These are phyloP conservation scores for Ivindomyrus marchei DNA, from an alignment of 2,113 vertebrate species.

Conservation along the genomic window DNA sequence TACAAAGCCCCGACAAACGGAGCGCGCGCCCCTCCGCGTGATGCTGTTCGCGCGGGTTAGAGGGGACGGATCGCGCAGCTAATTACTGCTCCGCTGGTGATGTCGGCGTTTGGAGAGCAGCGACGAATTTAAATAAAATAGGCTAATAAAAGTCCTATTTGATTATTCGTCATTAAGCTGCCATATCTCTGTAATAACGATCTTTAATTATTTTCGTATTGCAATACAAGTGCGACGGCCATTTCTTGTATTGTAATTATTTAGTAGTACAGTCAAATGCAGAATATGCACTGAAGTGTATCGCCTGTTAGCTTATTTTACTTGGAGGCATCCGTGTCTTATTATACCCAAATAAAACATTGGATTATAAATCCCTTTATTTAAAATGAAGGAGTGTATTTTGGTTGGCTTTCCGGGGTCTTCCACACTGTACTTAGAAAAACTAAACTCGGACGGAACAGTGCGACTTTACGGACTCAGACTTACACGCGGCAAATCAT, in stretches of 20 bases:
- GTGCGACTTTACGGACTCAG: neutral
- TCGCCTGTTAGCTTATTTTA: neutral
- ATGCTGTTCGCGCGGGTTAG: neutral
- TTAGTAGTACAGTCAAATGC: neutral
- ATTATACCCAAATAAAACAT: neutral
- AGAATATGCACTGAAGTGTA: neutral
- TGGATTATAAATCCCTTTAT: neutral
- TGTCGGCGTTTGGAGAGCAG: neutral
- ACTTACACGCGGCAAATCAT: neutral
- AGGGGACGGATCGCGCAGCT: neutral
- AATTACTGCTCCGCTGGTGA: neutral
- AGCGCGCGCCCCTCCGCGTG: neutral
- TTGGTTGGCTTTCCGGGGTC: neutral
- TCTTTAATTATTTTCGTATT: neutral
- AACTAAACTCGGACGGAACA: neutral
- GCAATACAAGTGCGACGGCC: neutral
- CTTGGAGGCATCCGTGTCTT: neutral
- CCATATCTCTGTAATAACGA: neutral
- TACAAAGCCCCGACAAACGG: neutral
- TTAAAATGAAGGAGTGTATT: slow-evolving; percentile 2
- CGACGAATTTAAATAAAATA: neutral
- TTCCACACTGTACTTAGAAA: neutral
- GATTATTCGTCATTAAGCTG: neutral
- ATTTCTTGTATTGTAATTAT: neutral
- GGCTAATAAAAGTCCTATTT: neutral